Evolutionary conservation across 2,888 invertebrate genomes (phyloP).

Genomic region (Leptura quadrifasciata): DNA sequence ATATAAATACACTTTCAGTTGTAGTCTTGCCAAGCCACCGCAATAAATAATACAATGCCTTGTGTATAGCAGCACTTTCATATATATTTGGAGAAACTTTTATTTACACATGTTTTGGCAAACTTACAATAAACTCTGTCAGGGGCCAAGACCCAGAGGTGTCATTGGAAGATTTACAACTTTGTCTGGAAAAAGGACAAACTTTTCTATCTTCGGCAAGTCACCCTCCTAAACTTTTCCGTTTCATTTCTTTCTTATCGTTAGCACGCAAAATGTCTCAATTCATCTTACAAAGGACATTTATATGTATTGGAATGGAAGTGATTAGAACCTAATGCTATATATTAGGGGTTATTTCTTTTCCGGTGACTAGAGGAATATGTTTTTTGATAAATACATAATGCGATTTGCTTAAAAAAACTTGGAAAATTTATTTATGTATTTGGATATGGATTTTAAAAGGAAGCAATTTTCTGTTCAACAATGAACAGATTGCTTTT

Average conservation of each 20-base stretch:
- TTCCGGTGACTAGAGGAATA: constrained; percentile 11
- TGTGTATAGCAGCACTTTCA: constrained; percentile 10
- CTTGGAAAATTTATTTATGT: not conserved
- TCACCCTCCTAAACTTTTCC: constrained; percentile 61
- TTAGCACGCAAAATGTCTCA: constrained; percentile 60
- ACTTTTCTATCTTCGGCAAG: constrained; percentile 61
- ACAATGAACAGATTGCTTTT: too few relatives aligned
- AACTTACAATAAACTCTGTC: constrained; percentile 57
- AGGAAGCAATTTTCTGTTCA: too few relatives aligned
- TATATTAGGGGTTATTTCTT: constrained; percentile 39
- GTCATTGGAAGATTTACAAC: constrained; percentile 63
- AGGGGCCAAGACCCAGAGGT: constrained; percentile 57
- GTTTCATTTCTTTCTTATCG: constrained; percentile 59
- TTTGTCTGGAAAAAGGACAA: constrained; percentile 60
- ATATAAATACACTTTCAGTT: not conserved
- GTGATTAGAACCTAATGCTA: constrained; percentile 43
- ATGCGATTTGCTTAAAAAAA: not conserved
- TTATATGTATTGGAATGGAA: constrained; percentile 51
- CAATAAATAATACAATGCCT: constrained; percentile 28
- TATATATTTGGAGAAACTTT: constrained; percentile 39
- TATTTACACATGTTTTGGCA: constrained; percentile 58
- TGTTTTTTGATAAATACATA: constrained; percentile 22
- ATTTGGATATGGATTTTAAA: not conserved
- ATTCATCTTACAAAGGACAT: constrained; percentile 60
- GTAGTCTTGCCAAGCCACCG: not conserved